Evolutionary conservation across 2,113 vertebrate species (phyloP), one percentile per base, ranked within the genome.

Genomic region (Chionodraco myersi): DNA sequence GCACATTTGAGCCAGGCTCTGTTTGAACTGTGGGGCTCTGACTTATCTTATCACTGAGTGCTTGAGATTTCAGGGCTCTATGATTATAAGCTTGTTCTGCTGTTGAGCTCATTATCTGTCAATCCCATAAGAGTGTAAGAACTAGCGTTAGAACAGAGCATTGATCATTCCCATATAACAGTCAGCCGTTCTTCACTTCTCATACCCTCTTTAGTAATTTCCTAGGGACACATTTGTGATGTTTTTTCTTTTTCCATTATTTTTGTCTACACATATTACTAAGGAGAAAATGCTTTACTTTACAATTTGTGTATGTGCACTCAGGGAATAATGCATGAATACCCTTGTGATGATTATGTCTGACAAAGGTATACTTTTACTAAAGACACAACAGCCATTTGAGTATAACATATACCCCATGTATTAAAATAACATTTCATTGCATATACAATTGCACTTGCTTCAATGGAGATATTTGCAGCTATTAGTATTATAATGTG

Each of bases 161-260:
- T 14, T 21, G 51, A 68, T 59, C 21, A 67, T 63, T 61, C 34
- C 53, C 34, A 21, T 23, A 65, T 21, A 60, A 21, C 68, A 70
- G 48, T 3, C 5, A 74, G 59, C 47, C 63, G 63, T 6, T 75
- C 51, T 45, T 54, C 60, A 36, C 59, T 67, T 72, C 53, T 69
- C 45, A 69, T 79, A 53, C 12, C 68, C 56, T 64, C 54, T 68
- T 59, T 34, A 52, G 66, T 48, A n/a, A 14, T 59, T 79, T 61
- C 44, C 79, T 69, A 57, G 82, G 67, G 78, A 67, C 75, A 52
- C 62, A 3, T 63, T 56, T 75, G 66, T 62, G 53, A 64, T 66
- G 23, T 53, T 75, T 68, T 53, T 53, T 0, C 23, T 66, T 72
- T 52, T 59, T 49, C n/a, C 54, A 56, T 80, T 64, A 23, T 62